A percentile compares a stretch with the other conserved stretches of the same genome.
These are phyloP conservation scores for Hyperoplus lanceolatus DNA, from an alignment of 2,797 vertebrate species.

Conservation along the genomic window DNA sequence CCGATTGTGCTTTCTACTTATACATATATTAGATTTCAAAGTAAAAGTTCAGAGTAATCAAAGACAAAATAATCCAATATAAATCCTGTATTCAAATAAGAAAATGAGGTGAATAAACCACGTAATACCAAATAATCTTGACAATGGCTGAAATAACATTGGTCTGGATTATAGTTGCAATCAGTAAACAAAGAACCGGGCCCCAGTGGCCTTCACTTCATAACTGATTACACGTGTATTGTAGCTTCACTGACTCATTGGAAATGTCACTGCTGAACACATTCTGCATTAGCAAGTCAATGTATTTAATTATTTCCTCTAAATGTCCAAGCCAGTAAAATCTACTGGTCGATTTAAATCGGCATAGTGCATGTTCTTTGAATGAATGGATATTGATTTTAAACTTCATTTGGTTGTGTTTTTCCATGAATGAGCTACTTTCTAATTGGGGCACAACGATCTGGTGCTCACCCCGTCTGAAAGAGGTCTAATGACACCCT, in stretches of 20 bases:
- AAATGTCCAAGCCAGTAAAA: slow-evolving; percentile 9
- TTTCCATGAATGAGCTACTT: slow-evolving; percentile 19
- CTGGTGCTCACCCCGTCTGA: slow-evolving; percentile 9
- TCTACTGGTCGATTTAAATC: neutral
- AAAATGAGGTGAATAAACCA: neutral
- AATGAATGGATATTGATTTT: slow-evolving; percentile 8
- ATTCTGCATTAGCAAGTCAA: neutral
- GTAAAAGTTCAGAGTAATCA: neutral
- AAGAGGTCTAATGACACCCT: slow-evolving; percentile 50
- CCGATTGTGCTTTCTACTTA: neutral
- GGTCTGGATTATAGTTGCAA: neutral
- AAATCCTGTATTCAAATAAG: neutral
- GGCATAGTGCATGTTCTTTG: neutral
- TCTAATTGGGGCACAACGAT: slow-evolving; percentile 23
- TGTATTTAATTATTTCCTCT: neutral
- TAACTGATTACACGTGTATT: slow-evolving; percentile 5
- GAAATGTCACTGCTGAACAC: slow-evolving; percentile 11
- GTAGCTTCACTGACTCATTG: slow-evolving; percentile 15
- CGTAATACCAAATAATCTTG: neutral
- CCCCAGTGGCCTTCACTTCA: slow-evolving; percentile 4
- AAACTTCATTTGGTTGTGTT: slow-evolving; percentile 19
- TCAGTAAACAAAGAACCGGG: neutral
- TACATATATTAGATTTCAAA: neutral
- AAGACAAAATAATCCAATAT: neutral
- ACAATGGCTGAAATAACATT: neutral